Evolutionary conservation across 2,888 invertebrate species (phyloP), one percentile per base, ranked within the genome.

Genomic region (Corbicula japonica): DNA sequence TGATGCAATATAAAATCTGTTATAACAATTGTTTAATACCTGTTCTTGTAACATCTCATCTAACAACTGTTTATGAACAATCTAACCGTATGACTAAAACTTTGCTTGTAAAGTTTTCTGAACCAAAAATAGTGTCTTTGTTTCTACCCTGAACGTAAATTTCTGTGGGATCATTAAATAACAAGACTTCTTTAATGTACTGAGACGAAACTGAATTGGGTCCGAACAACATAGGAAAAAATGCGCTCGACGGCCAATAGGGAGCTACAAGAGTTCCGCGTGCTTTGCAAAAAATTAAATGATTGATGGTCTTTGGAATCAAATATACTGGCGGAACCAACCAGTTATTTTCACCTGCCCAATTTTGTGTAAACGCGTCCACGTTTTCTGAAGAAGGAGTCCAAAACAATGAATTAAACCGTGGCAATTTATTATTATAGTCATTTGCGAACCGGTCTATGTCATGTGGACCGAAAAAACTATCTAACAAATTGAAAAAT

Each of bases 221-320:
- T n/a, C n/a, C n/a, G n/a, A n/a, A n/a, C n/a, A n/a, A n/a, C n/a
- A n/a, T n/a, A 30, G 63, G 35, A 35, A 30, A 62, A 28, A 63
- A 72, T 28, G 61, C 38, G 41, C 58, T 44, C n/a, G 70, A 70
- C n/a, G 60, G 70, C 50, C 70, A 71, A 30, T 63, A 62, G 15
- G 63, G 62, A 18, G 32, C 35, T n/a, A 52, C 28, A n/a, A 62
- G 34, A 30, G 54, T 52, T 28, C 72, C 54, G n/a, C 28, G 32
- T 15, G 54, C 62, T 54, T 54, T 54, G 30, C 54, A 54, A 30
- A 8, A n/a, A 52, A 15, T 23, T 32, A 41, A 52, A 34, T n/a
- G 52, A 52, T 61, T 72, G 1, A 62, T 26, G 28, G 46, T 21
- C 34, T 41, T 52, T 12, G 38, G 48, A 34, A 71, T 52, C 6